phyloP scores from a whole-genome alignment of 53 echinoderm and acorn worm genomes.

The Echinarachnius parma region DNA sequence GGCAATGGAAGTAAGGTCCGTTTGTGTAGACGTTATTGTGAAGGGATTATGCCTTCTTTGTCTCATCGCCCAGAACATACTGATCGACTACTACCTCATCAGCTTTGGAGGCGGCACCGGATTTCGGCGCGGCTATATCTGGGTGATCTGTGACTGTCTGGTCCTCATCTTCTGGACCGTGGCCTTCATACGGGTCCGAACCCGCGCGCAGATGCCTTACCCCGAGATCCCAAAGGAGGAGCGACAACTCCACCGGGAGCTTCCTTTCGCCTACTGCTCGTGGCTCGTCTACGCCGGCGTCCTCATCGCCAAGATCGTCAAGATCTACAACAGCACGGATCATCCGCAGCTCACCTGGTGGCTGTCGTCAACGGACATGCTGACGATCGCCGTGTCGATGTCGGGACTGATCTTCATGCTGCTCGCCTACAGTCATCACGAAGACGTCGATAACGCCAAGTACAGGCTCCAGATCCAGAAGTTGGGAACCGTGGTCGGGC shows the following conservation, averaged over 20 bases:
- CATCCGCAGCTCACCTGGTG: constrained; percentile 44
- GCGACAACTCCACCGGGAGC: constrained; percentile 56
- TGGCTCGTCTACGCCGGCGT: constrained; percentile 85
- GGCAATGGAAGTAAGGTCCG: constrained; percentile 13
- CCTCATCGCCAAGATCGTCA: constrained; percentile 69
- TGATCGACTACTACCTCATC: constrained; percentile 68
- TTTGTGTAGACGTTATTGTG: constrained; percentile 51
- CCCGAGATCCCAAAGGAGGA: constrained; percentile 60
- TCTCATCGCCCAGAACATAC: constrained; percentile 56
- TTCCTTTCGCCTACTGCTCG: constrained; percentile 77
- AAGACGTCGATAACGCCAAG: constrained; percentile 65
- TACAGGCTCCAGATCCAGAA: constrained; percentile 73
- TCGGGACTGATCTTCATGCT: constrained; percentile 70
- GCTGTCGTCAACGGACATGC: constrained; percentile 61
- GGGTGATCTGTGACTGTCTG: constrained; percentile 66
- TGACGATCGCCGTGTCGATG: constrained; percentile 79
- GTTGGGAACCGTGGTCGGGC: constrained; percentile 63
- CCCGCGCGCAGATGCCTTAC: constrained; percentile 44
- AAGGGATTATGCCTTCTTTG: constrained; percentile 59
- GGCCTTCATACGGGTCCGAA: constrained; percentile 61
- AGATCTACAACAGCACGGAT: constrained; percentile 63
- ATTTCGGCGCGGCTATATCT: constrained; percentile 66
- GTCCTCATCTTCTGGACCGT: constrained; percentile 65
- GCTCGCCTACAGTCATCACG: constrained; percentile 79
- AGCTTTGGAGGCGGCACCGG: constrained; percentile 60